Evolutionary conservation across 1,140 invertebrate species (phyloP), one percentile per base, ranked within the genome.

Genomic region (Laodelphax striatellus): DNA sequence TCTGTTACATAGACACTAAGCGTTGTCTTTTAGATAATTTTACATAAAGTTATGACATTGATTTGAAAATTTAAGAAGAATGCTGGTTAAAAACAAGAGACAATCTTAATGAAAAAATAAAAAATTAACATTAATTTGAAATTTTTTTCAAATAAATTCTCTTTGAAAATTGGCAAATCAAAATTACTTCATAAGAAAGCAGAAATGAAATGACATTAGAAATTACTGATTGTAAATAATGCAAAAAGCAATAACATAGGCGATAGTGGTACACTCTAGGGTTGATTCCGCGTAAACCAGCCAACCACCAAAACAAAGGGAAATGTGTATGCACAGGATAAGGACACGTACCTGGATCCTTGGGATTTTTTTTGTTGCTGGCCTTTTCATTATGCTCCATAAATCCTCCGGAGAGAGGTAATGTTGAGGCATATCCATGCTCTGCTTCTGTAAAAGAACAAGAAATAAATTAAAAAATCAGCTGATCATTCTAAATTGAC

Each of bases 381-480:
- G 75, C 75, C 84, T 84, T 80, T 80, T 88, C 79, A 77, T 81
- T 78, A 76, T 80, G 78, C 75, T 82, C 79, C 78, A 85, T 81
- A 80, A 80, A 77, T 83, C 86, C 76, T 85, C 82, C 65, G 84
- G 87, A 65, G n/a, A n/a, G n/a, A n/a, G 87, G 87, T 74, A 87
- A 77, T 69, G 85, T 86, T 67, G 86, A 88, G 70, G 90, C 90
- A 78, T 92, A 92, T 71, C 88, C 90, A 84, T 92, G 90, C 79
- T 92, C 90, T 69, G 87, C 87, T 80, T 90, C 88, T 90, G 82
- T 70, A 82, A 83, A 72, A 74, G 74, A 60, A 76, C 69, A 75
- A 75, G 68, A 75, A 74, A 75, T 61, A 57, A 55, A 66, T 59
- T 79, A 79, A 79, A 80, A 79, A 79, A 80, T 80, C 79, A 80